A percentile compares a stretch with the other conserved stretches of the same genome.
Conservation (phyloP, 30 jellyfish, hydroid and myxozoan genomes). For the Sanderia malayensis region DNA sequence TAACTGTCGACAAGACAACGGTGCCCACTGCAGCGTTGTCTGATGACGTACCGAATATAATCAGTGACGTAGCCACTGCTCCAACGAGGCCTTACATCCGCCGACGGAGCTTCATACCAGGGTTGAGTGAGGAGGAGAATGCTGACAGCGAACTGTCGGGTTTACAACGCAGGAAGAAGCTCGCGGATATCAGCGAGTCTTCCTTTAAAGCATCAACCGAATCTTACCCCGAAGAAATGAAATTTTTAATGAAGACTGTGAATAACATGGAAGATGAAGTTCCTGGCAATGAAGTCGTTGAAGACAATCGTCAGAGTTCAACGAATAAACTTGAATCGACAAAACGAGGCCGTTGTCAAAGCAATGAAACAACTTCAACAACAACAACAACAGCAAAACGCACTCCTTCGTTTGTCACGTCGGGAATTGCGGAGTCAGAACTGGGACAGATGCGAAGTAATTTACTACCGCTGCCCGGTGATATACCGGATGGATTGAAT, state of each 20-base stretch:
- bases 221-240: conserved; percentile 59
- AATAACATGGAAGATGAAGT: conserved; percentile 27
- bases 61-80: conserved; percentile 30
- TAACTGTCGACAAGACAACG: conserved; percentile 42
- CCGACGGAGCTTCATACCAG: conserved; percentile 83
- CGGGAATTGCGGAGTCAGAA: conserved; percentile 15
- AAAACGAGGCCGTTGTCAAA: not conserved
- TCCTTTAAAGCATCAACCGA: conserved; percentile 48
- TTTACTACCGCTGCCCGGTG: conserved; percentile 68
- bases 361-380: too few species aligned
- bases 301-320: conserved; percentile 26
- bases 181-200: conserved; percentile 43
- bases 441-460: conserved; percentile 25
- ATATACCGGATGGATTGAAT: conserved; percentile 79
- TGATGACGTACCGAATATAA: conserved; percentile 72
- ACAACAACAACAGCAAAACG: conserved; percentile 19
- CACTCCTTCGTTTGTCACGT: conserved; percentile 24
- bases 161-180: conserved; percentile 4
- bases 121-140: conserved; percentile 42
- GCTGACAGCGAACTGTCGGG: conserved; percentile 15
- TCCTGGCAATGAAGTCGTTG: conserved; percentile 29
- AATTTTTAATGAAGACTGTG: conserved; percentile 33
- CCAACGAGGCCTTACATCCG: conserved; percentile 71
- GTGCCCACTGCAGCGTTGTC: conserved; percentile 47
- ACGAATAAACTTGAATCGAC: conserved; percentile 1